Conservation (phyloP, 1,140 invertebrate genomes). For the Drosophila equinoxialis region DNA sequence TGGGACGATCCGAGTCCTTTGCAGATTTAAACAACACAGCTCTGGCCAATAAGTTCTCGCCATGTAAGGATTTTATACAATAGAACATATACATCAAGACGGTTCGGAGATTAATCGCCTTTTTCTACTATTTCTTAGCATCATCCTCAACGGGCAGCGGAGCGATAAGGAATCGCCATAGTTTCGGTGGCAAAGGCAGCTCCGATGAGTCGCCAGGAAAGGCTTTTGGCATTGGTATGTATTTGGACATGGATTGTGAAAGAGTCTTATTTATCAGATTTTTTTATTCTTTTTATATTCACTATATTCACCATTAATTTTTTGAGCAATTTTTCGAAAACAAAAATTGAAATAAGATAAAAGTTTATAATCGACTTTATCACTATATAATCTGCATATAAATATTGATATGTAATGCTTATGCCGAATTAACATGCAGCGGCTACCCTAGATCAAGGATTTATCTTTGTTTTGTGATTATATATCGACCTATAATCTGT, state of each 20-base stretch:
- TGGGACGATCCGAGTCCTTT: constrained; percentile 91
- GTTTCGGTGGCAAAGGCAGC: constrained; percentile 79
- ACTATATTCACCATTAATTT: constrained; percentile 63
- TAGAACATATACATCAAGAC: no score
- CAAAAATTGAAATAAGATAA: constrained; percentile 45
- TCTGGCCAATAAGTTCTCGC: constrained; percentile 69
- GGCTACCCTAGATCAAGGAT: constrained; percentile 67
- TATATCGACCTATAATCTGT: constrained; percentile 10
- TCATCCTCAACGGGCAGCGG: constrained; percentile 43
- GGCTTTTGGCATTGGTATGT: constrained; percentile 91
- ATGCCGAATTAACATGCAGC: constrained; percentile 23
- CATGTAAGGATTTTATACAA: constrained; percentile 41
- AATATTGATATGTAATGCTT: constrained; percentile 68
- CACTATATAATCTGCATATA: constrained; percentile 47
- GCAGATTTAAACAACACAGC: constrained; percentile 88
- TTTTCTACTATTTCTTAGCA: constrained; percentile 33
- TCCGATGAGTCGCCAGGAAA: constrained; percentile 84
- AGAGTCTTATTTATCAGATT: constrained; percentile 30
- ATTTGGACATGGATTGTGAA: constrained; percentile 27
- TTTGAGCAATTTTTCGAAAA: constrained; percentile 63
- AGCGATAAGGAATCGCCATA: constrained; percentile 74
- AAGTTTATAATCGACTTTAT: constrained; percentile 62
- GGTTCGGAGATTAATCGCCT: not conserved
- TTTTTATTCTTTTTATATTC: constrained; percentile 25
- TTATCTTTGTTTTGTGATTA: constrained; percentile 61